These are phyloP conservation scores for Trichosurus vulpecula DNA, from an alignment of 2,797 vertebrate genomes.

Conservation along the genomic window DNA sequence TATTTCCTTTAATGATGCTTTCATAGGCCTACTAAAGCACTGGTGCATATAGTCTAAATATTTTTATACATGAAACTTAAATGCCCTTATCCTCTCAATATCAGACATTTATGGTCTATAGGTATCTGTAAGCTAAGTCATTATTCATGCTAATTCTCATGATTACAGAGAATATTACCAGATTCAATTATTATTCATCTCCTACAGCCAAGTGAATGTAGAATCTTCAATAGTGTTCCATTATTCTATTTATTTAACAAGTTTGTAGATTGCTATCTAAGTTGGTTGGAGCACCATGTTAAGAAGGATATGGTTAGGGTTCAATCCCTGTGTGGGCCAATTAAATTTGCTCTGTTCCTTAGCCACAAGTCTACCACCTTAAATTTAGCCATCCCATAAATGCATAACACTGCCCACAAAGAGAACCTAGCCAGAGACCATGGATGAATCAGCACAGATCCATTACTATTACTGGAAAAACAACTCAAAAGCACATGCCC, in stretches of 20 bases:
- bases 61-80: conserved; percentile 35
- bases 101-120: background rate
- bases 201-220: conserved; percentile 38
- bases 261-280: conserved; percentile 13
- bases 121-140: background rate
- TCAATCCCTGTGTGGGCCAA: background rate
- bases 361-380: conserved; percentile 40
- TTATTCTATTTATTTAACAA: conserved; percentile 24
- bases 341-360: conserved; percentile 48
- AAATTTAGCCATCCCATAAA: conserved; percentile 35
- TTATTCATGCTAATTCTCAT: background rate
- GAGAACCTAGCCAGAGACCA: conserved; percentile 50
- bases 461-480: conserved; percentile 64
- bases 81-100: background rate
- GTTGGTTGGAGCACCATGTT: background rate
- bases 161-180: background rate
- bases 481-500: conserved; percentile 58
- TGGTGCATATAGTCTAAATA: conserved; percentile 42
- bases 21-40: background rate
- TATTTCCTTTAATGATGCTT: conserved; percentile 44
- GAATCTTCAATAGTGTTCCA: background rate
- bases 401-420: conserved; percentile 40
- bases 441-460: conserved; percentile 62
- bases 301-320: background rate
- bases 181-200: conserved; percentile 42